Evolutionary conservation across 2,797 vertebrate species (phyloP), one percentile per base, ranked within the genome.

Genomic region (Neostethus bicornis): DNA sequence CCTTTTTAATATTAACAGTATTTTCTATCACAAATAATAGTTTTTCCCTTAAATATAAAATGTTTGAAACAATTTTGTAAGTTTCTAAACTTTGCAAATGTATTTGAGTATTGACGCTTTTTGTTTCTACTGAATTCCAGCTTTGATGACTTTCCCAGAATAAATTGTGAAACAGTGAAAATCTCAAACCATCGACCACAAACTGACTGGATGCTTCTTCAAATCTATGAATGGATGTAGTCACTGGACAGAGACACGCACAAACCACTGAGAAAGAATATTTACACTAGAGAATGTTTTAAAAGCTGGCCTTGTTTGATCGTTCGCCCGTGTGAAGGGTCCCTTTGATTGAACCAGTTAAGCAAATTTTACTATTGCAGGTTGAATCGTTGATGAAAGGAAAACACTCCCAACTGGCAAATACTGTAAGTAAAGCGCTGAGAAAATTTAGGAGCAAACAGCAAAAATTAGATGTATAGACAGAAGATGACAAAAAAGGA

Each of bases 401-500:
- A 71, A 83, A 86, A 85, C 66, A 76, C 31, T 16, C 14, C 32
- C 56, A 68, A 43, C 44, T 67, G 55, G 60, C 50, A 76, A 81
- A 83, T 66, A n/a, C n/a, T n/a, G n/a, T n/a, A 85, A 80, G 67
- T 42, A 10, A 51, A 66, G 75, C 65, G 71, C 70, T 74, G 58
- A 82, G 69, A 51, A 58, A 55, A 80, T 72, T 77, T 4, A 7
- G 42, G 53, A 45, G 29, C 56, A 85, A 78, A 84, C 66, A 54
- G 70, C 43, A 55, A 64, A 56, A 66, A 87, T 83, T 85, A 85
- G 65, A 73, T 26, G 28, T 54, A 60, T 49, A 80, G 80, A 86
- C 64, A 70, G 61, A 66, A 20, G 54, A 58, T 37, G 44, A 70
- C 52, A 38, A 77, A 56, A 5, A 21, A 53, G 44, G 51, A 69